A percentile compares a stretch with the other conserved stretches of the same genome.
These are phyloP conservation scores for Sitta carolinensis DNA, from an alignment of 2,797 vertebrate species.

Conservation along the genomic window DNA sequence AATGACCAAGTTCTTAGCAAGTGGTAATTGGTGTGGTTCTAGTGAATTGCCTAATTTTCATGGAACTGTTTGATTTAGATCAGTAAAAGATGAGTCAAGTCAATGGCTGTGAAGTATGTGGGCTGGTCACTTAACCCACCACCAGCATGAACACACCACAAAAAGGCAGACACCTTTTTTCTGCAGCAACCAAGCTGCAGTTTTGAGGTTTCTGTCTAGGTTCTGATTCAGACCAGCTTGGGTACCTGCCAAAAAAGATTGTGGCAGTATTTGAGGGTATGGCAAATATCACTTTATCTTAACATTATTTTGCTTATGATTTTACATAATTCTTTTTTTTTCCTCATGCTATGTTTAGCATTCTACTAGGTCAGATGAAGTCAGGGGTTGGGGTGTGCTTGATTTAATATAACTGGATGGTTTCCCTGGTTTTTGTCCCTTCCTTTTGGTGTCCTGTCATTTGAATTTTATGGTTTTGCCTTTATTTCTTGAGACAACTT, in stretches of 20 bases:
- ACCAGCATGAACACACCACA: neutral
- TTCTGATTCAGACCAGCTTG: neutral
- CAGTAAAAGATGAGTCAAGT: neutral
- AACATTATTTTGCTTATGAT: neutral
- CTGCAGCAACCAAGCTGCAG: neutral
- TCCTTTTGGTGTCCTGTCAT: conserved; percentile 71
- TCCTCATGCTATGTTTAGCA: neutral
- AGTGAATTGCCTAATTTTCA: neutral
- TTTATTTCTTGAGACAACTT: conserved; percentile 67
- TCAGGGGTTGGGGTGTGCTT: conserved; percentile 48
- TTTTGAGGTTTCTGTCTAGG: neutral
- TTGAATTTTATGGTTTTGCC: conserved; percentile 75
- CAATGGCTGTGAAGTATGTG: neutral
- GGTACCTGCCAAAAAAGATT: neutral
- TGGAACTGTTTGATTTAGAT: neutral
- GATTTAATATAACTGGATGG: conserved; percentile 73
- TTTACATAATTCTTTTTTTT: neutral
- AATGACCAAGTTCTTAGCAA: neutral
- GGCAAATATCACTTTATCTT: neutral
- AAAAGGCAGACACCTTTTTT: neutral
- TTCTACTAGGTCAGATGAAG: conserved; percentile 66
- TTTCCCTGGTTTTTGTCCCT: conserved; percentile 71
- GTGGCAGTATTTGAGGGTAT: neutral
- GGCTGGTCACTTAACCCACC: neutral
- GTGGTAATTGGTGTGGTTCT: neutral